Base-by-base conservation (phyloP, 2,888 invertebrate species). In the Hofmannophila pseudospretella region DNA sequence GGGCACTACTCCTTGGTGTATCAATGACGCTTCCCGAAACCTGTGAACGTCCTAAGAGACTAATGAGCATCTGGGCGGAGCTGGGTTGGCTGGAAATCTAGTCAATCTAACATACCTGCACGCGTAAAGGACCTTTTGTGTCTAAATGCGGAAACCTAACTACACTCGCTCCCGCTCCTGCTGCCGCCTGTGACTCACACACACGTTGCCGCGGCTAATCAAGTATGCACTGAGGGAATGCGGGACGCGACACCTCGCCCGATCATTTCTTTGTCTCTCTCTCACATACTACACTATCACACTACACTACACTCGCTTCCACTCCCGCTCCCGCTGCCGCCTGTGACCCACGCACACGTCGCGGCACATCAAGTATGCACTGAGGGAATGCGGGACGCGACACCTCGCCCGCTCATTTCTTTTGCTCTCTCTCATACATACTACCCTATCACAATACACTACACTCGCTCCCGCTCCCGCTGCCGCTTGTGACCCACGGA, bases 141-240 rank as follows among this genome's bases (percentile, higher is more conserved):
- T n/a, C n/a, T n/a, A n/a, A n/a, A n/a, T n/a, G n/a, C n/a, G n/a
- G n/a, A n/a, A n/a, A n/a, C n/a, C n/a, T n/a, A n/a, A n/a, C n/a
- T n/a, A n/a, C n/a, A n/a, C n/a, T n/a, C n/a, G n/a, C n/a, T n/a
- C n/a, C n/a, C n/a, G n/a, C n/a, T 16, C 3, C 16, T 5, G 16
- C 11, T 25, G 4, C 26, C 26, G 26, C 26, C 9, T n/a, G 4
- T 10, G 26, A n/a, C 10, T 26, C 9, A 10, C n/a, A 25, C 38
- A 25, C 44, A 50, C 22, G 68, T 66, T 7, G 68, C 65, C 67
- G 59, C 69, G 71, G 56, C 54, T 70, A 80, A 86, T 86, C 79
- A 77, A 79, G 66, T 84, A 86, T 86, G 75, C 85, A 84, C 85
- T 79, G 68, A 86, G 82, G 64, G 85, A 86, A 85, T 86, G 72